A percentile compares a stretch with the other conserved stretches of the same genome.
These are phyloP conservation scores for Myxocyprinus asiaticus DNA, from an alignment of 2,113 vertebrate species.

Conservation along the genomic window DNA sequence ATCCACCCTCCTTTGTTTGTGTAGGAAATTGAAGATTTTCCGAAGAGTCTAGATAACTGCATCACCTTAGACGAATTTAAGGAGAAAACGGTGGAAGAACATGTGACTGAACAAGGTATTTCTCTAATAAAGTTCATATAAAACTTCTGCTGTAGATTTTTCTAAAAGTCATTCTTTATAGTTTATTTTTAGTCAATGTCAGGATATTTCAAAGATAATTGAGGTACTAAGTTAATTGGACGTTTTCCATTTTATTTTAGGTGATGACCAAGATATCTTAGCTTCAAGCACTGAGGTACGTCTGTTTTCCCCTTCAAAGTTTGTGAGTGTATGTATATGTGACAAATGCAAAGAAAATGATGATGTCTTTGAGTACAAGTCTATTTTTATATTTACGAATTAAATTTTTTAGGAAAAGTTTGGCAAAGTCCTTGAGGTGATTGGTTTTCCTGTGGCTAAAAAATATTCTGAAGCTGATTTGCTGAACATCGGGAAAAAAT, in stretches of 20 bases:
- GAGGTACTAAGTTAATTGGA: neutral
- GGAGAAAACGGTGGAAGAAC: slow-evolving; percentile 42
- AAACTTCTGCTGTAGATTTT: too few species aligned
- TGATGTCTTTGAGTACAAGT: too few species aligned
- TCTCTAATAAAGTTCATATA: neutral
- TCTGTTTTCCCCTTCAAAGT: neutral
- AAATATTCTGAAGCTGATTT: slow-evolving; percentile 51
- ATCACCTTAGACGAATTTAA: slow-evolving; percentile 69
- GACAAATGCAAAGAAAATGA: too few species aligned
- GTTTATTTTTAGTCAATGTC: neutral
- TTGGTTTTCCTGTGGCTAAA: slow-evolving; percentile 46
- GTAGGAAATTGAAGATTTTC: slow-evolving; percentile 59
- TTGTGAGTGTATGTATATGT: too few species aligned
- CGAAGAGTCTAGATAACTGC: slow-evolving; percentile 61
- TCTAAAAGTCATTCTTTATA: neutral
- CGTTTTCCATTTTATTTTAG: slow-evolving; percentile 13
- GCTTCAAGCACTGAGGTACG: slow-evolving; percentile 6
- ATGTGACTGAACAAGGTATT: slow-evolving; percentile 42
- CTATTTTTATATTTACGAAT: neutral
- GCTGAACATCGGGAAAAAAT: slow-evolving; percentile 51
- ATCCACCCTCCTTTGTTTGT: neutral
- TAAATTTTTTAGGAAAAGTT: slow-evolving; percentile 11
- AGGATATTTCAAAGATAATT: neutral
- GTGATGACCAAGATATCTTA: neutral
- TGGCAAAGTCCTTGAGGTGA: slow-evolving; percentile 60